These are phyloP conservation scores for Gastrophysa polygoni DNA, from an alignment of 2,888 invertebrate species.

Conservation along the genomic window DNA sequence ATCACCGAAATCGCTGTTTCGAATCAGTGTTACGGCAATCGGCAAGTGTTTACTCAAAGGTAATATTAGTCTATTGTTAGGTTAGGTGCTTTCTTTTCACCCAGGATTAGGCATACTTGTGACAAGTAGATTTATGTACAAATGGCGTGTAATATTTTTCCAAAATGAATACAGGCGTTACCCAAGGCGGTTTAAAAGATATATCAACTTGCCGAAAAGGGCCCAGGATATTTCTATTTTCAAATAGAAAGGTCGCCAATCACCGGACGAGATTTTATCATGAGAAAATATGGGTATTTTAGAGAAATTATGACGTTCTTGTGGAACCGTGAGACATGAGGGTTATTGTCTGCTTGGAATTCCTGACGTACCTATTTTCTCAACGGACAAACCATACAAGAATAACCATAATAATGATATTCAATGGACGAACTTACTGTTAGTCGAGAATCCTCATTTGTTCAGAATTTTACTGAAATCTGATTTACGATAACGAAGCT, in stretches of 20 bases:
- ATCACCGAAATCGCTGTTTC: constrained; percentile 50
- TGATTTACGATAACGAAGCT: too few relatives aligned
- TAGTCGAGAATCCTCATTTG: too few relatives aligned
- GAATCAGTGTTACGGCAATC: constrained; percentile 51
- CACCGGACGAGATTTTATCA: constrained; percentile 25
- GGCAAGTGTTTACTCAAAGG: constrained; percentile 59
- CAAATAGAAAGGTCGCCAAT: constrained; percentile 26
- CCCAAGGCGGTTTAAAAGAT: constrained; percentile 24
- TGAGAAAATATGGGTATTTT: constrained; percentile 25
- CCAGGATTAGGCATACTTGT: constrained; percentile 53
- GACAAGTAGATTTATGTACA: constrained; percentile 58
- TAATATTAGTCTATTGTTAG: constrained; percentile 49
- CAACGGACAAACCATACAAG: background rate
- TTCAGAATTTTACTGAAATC: too few relatives aligned
- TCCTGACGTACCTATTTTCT: background rate
- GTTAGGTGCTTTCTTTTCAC: constrained; percentile 48
- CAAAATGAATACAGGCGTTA: constrained; percentile 28
- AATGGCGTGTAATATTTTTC: constrained; percentile 39
- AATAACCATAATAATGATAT: background rate
- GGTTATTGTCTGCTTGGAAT: background rate
- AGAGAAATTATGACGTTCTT: constrained; percentile 22
- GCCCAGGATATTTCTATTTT: constrained; percentile 19
- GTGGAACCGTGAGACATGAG: background rate
- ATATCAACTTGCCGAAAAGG: constrained; percentile 28
- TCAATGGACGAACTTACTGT: background rate